phyloP scores from a whole-genome alignment of 2,888 invertebrate species.

The Parascotia fuliginaria region DNA sequence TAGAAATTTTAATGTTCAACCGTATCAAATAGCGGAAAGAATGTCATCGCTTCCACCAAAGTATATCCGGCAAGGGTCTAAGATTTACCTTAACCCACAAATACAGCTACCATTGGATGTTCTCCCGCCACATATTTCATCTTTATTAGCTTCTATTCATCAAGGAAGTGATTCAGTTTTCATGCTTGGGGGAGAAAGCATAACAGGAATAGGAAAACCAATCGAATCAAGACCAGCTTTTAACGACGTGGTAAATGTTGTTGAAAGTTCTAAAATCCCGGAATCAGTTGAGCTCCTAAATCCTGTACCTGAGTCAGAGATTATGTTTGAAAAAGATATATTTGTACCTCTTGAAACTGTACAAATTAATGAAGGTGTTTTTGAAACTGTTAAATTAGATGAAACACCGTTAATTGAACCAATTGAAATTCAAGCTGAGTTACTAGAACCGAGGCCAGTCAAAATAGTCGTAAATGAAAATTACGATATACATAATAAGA shows the following conservation, averaged over 20 bases:
- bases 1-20: constrained; percentile 27
- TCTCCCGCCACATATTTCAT: constrained; percentile 28
- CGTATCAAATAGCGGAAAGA: constrained; percentile 8
- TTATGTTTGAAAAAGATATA: not conserved
- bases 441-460: not conserved
- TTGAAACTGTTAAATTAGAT: not conserved
- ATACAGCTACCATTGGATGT: constrained; percentile 35
- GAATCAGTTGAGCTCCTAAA: not conserved
- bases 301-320: not conserved
- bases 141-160: constrained; percentile 25
- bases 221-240: not conserved
- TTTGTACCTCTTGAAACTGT: not conserved
- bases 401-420: not conserved
- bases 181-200: not conserved
- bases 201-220: not conserved
- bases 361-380: not conserved
- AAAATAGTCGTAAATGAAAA: not conserved
- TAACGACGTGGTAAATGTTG: not conserved
- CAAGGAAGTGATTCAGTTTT: constrained; percentile 5
- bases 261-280: not conserved
- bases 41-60: constrained; percentile 36
- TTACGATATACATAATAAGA: not conserved
- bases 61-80: constrained; percentile 54
- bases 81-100: constrained; percentile 57
- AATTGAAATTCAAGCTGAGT: not conserved